Evolutionary conservation across 2,888 invertebrate species (phyloP).

Genomic region (Hyles lineata): DNA sequence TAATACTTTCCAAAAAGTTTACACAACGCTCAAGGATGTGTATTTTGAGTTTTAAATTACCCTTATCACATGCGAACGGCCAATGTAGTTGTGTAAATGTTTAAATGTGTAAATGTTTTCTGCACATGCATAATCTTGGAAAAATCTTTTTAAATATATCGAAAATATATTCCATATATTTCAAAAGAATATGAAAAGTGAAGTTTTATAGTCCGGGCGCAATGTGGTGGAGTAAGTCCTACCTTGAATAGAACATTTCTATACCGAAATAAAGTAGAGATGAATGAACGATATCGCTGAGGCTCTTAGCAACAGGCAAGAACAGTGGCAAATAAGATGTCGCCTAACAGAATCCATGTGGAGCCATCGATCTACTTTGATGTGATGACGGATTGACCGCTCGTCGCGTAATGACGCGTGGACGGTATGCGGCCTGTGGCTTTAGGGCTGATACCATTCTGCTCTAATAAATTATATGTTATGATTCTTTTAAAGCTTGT

Average conservation of each 20-base stretch:
- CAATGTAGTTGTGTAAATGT: no score
- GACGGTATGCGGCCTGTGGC: conserved; percentile 29
- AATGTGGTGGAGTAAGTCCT: no score
- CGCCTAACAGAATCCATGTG: conserved; percentile 13
- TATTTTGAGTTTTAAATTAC: no score
- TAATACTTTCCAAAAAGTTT: background rate
- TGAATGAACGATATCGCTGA: background rate
- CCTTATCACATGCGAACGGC: no score
- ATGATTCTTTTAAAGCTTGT: background rate
- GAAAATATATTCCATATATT: no score
- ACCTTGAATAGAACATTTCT: no score
- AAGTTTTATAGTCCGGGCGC: no score
- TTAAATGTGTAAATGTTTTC: no score
- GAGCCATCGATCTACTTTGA: conserved; percentile 56
- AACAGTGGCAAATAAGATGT: conserved; percentile 15
- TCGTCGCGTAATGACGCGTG: conserved; percentile 48
- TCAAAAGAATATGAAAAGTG: no score
- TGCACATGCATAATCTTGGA: no score
- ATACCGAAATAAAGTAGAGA: background rate
- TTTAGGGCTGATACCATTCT: conserved; percentile 22
- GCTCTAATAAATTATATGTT: background rate
- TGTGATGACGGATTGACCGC: conserved; percentile 59
- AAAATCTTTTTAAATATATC: no score
- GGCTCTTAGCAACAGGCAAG: conserved; percentile 8
- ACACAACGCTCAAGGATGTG: no score